phyloP scores from a whole-genome alignment of 1,140 invertebrate species.

The Cyrtorhinus lividipennis region DNA sequence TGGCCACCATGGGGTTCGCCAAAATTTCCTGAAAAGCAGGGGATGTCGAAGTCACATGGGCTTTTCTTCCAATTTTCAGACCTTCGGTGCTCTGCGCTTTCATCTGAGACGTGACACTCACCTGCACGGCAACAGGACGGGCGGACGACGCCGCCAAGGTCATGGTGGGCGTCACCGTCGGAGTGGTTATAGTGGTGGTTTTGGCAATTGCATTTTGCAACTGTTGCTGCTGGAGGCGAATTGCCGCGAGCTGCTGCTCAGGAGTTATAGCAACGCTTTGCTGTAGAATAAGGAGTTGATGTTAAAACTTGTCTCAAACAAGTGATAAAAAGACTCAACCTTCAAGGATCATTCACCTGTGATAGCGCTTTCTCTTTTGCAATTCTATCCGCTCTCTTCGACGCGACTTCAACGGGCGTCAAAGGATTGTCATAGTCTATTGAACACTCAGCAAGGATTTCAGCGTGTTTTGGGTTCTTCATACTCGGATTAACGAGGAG shows the following conservation, averaged over 20 bases:
- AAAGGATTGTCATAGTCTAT: slow-evolving; percentile 76
- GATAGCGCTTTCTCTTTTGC: slow-evolving; percentile 51
- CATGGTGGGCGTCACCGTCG: slow-evolving; percentile 27
- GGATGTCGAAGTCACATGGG: no score
- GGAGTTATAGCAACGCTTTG: slow-evolving; percentile 15
- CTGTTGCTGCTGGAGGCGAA: slow-evolving; percentile 29
- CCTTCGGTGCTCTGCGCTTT: no score
- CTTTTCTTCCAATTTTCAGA: no score
- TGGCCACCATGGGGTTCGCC: neutral
- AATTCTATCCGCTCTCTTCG: slow-evolving; percentile 66
- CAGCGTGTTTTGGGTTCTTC: slow-evolving; percentile 73
- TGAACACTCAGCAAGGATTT: slow-evolving; percentile 62
- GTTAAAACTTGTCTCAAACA: no score
- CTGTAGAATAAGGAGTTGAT: no score
- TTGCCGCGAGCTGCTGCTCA: slow-evolving; percentile 22
- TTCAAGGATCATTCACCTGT: slow-evolving; percentile 7
- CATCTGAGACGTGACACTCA: slow-evolving; percentile 12
- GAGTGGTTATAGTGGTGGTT: slow-evolving; percentile 26
- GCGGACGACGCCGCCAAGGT: slow-evolving; percentile 28
- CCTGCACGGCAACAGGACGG: slow-evolving; percentile 24
- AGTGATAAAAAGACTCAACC: no score
- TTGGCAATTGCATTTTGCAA: slow-evolving; percentile 26
- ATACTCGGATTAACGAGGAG: slow-evolving; percentile 49
- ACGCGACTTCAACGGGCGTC: slow-evolving; percentile 68
- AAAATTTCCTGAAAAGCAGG: slow-evolving; percentile 3